Conservation (phyloP, 2,888 invertebrate genomes). For the Epistrophella euchroma region DNA sequence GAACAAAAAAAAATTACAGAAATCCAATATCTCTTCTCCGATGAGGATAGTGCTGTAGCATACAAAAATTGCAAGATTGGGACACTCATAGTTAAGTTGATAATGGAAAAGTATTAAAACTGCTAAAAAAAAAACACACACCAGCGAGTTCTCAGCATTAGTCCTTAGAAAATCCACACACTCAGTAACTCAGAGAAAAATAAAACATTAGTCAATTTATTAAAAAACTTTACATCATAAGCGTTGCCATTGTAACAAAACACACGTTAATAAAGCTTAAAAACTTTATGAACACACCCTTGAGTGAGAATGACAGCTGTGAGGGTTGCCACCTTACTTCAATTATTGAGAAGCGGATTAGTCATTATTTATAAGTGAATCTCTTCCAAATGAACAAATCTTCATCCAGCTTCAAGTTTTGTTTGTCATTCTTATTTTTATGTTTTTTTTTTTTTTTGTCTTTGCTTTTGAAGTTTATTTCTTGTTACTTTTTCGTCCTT, state of each 20-base stretch:
- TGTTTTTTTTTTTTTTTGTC: no score
- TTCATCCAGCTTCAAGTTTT: constrained; percentile 55
- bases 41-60: constrained; percentile 6
- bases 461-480: not conserved
- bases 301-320: not conserved
- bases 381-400: constrained; percentile 75
- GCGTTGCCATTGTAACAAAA: constrained; percentile 63
- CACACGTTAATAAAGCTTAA: constrained; percentile 73
- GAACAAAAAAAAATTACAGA: constrained; percentile 10
- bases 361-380: constrained; percentile 69
- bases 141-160: not conserved
- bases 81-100: constrained; percentile 60
- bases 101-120: constrained; percentile 75
- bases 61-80: constrained; percentile 37
- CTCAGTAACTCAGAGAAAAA: not conserved
- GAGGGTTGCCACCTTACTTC: not conserved
- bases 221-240: constrained; percentile 65
- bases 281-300: constrained; percentile 67
- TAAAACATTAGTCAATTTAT: constrained; percentile 38
- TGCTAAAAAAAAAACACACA: constrained; percentile 72
- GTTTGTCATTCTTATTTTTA: constrained; percentile 52
- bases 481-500: not conserved
- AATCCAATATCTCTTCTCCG: constrained; percentile 19
- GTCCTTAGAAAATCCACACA: not conserved
- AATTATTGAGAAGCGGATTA: constrained; percentile 67